Conservation (phyloP, 2,888 invertebrate genomes). For the Sinopyrophorus schimmeli region DNA sequence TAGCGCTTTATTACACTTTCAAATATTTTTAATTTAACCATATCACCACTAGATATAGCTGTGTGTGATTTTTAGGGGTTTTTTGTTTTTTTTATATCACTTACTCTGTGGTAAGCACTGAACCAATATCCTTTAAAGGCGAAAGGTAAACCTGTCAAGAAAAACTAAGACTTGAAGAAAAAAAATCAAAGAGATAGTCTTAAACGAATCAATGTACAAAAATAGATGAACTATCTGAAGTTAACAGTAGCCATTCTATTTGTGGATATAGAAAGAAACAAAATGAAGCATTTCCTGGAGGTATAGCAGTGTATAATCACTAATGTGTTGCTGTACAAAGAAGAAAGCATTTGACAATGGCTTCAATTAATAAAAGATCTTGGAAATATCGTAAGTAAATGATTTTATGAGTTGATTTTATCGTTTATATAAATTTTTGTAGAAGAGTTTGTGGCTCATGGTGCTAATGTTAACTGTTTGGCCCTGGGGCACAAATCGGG, state of each 20-base stretch:
- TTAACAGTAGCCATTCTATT: conserved; percentile 1
- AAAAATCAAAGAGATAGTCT: conserved; percentile 23
- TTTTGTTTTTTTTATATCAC: conserved; percentile 1
- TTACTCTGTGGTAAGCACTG: not conserved
- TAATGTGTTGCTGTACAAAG: conserved; percentile 5
- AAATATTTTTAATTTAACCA: too few relatives aligned
- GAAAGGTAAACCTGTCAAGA: conserved; percentile 46
- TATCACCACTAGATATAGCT: too few relatives aligned
- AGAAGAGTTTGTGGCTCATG: conserved; percentile 89
- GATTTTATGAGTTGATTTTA: conserved; percentile 32
- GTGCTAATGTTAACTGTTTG: conserved; percentile 84
- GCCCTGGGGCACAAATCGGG: conserved; percentile 90
- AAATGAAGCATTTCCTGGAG: conserved; percentile 46
- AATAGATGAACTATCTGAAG: conserved; percentile 14
- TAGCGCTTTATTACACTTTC: too few relatives aligned
- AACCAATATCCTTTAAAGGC: conserved; percentile 44
- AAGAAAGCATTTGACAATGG: conserved; percentile 44
- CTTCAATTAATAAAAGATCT: conserved; percentile 64
- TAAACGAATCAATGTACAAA: conserved; percentile 28
- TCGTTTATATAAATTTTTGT: conserved; percentile 46
- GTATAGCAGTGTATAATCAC: conserved; percentile 44
- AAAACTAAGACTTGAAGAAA: conserved; percentile 37
- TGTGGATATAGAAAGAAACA: conserved; percentile 23
- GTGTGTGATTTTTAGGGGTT: not conserved
- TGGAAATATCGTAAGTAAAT: conserved; percentile 79